Percentiles rank a stretch among this genome's conserved stretches.
Evolutionary conservation across 2,113 vertebrate species (phyloP).

Genomic region (Mobula hypostoma): DNA sequence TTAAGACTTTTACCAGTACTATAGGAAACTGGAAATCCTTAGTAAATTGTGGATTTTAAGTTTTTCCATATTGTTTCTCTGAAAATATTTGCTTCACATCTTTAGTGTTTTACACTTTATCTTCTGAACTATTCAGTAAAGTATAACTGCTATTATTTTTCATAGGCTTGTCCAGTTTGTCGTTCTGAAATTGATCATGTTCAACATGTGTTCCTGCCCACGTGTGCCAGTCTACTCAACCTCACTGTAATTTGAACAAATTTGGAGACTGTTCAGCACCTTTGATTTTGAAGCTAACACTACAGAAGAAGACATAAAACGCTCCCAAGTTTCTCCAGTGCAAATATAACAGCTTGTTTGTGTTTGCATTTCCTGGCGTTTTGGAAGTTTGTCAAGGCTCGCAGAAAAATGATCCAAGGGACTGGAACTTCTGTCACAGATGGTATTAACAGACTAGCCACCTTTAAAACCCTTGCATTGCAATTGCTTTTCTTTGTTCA

Average conservation of each 20-base stretch:
- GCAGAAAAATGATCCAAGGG: conserved; percentile 36
- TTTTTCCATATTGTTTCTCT: too few relatives aligned
- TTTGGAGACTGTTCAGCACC: not conserved
- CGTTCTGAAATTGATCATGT: conserved; percentile 82
- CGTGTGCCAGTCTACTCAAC: conserved; percentile 89
- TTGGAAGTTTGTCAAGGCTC: conserved; percentile 35
- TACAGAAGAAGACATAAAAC: conserved; percentile 43
- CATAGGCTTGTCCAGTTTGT: conserved; percentile 84
- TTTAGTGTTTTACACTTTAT: not conserved
- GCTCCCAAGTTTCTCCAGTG: not conserved
- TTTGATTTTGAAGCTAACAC: conserved; percentile 43
- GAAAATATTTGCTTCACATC: too few relatives aligned
- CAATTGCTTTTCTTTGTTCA: conserved; percentile 49
- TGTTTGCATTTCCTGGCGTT: not conserved
- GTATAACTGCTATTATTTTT: conserved; percentile 38
- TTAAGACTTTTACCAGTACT: too few relatives aligned
- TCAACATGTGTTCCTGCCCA: conserved; percentile 92
- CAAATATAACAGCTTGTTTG: not conserved
- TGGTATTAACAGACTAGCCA: conserved; percentile 45
- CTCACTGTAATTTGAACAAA: conserved; percentile 66
- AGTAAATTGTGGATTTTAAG: too few relatives aligned
- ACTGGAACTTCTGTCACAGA: conserved; percentile 38
- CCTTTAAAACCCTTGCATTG: conserved; percentile 46
- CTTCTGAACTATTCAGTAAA: not conserved
- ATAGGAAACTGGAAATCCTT: too few relatives aligned